These are phyloP conservation scores for Grapholita molesta DNA, from an alignment of 1,140 invertebrate species.

Conservation along the genomic window DNA sequence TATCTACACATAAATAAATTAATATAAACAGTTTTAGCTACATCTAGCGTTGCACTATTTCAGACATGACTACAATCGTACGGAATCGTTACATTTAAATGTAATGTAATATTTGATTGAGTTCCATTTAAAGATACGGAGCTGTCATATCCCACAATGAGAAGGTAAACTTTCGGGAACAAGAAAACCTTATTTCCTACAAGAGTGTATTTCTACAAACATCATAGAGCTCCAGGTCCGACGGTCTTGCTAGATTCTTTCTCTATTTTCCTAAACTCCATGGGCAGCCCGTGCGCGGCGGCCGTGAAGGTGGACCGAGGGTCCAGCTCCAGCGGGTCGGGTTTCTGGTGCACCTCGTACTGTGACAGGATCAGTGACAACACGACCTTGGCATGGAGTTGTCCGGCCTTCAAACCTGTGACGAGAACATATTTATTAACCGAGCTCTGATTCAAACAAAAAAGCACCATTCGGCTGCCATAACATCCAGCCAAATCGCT, in stretches of 20 bases:
- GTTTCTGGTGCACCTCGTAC: not conserved
- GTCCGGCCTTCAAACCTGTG: not conserved
- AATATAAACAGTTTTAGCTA: too few relatives aligned
- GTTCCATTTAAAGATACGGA: too few relatives aligned
- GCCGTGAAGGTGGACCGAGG: not conserved
- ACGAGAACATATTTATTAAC: too few relatives aligned
- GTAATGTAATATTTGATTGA: too few relatives aligned
- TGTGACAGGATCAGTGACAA: not conserved
- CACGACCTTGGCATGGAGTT: not conserved
- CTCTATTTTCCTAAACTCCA: not conserved
- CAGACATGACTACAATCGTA: too few relatives aligned
- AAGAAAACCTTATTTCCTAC: too few relatives aligned
- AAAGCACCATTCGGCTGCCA: not conserved
- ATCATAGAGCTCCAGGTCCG: not conserved
- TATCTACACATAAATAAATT: too few relatives aligned
- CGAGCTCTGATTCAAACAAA: not conserved
- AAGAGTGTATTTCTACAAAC: too few relatives aligned
- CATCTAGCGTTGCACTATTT: too few relatives aligned
- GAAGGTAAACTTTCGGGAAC: too few relatives aligned
- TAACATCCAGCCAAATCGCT: not conserved
- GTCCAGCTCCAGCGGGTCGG: not conserved
- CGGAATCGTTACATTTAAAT: too few relatives aligned
- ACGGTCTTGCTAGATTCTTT: not conserved
- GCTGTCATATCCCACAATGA: too few relatives aligned
- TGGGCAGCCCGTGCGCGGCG: not conserved